Conservation (phyloP, 2,797 vertebrate species). For the Chaunax sp. region DNA sequence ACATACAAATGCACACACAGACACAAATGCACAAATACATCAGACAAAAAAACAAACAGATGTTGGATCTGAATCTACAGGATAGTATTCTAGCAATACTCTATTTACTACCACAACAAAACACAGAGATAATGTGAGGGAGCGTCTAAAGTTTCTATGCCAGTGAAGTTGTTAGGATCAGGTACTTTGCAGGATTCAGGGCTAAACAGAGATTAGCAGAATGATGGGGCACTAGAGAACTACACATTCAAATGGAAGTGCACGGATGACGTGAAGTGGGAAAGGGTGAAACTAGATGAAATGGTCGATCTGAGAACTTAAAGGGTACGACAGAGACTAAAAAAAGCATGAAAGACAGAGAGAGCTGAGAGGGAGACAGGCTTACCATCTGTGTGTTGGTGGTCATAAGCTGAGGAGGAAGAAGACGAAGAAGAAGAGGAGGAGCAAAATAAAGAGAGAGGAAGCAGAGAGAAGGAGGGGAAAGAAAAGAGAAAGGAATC, state of each 20-base stretch:
- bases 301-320: slow-evolving; percentile 75
- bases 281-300: slow-evolving; percentile 63
- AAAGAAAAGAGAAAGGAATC: slow-evolving; percentile 77
- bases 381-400: slow-evolving; percentile 98
- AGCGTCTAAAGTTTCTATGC: slow-evolving; percentile 66
- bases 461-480: slow-evolving; percentile 78
- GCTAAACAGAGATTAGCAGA: slow-evolving; percentile 67
- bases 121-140: slow-evolving; percentile 68
- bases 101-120: slow-evolving; percentile 55
- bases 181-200: slow-evolving; percentile 65
- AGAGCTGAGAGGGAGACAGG: slow-evolving; percentile 85
- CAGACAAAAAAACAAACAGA: slow-evolving; percentile 67
- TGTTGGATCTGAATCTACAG: slow-evolving; percentile 61
- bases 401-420: slow-evolving; percentile 93
- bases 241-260: slow-evolving; percentile 73
- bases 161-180: slow-evolving; percentile 65
- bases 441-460: slow-evolving; percentile 74
- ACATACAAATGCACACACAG: slow-evolving; percentile 39
- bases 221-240: slow-evolving; percentile 61
- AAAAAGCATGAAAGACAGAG: slow-evolving; percentile 76
- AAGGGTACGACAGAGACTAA: slow-evolving; percentile 70
- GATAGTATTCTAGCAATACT: slow-evolving; percentile 41
- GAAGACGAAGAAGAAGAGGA: slow-evolving; percentile 56
- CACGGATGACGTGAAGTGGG: slow-evolving; percentile 61
- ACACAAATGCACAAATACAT: slow-evolving; percentile 59